A percentile compares a stretch with the other conserved stretches of the same genome.
Conservation (phyloP, 2,113 vertebrate genomes). For the Rynchops niger region DNA sequence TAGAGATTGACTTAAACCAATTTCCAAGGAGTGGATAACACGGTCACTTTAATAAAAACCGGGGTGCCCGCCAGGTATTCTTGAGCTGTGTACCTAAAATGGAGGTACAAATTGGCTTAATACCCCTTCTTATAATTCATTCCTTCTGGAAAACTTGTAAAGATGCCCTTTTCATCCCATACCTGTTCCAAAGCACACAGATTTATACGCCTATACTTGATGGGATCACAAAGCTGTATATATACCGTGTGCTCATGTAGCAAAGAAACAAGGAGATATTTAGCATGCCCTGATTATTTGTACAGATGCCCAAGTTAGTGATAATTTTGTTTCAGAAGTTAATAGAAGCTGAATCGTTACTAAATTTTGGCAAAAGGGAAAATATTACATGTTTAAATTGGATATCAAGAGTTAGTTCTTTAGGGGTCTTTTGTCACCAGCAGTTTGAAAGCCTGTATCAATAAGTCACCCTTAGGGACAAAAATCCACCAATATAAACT, state of each 20-base stretch:
- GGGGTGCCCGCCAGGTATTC: background rate
- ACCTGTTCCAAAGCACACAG: background rate
- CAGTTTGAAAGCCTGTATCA: background rate
- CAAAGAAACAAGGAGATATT: background rate
- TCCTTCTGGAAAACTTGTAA: background rate
- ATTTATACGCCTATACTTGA: background rate
- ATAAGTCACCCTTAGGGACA: background rate
- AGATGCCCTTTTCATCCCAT: background rate
- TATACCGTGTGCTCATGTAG: fast-evolving
- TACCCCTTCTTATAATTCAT: background rate
- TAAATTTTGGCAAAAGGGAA: background rate
- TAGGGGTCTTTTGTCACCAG: background rate
- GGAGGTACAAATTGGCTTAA: background rate
- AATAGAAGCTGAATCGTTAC: background rate
- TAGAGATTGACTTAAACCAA: background rate
- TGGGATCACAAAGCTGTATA: background rate
- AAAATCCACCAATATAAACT: background rate
- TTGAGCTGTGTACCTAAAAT: background rate
- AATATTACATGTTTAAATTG: background rate
- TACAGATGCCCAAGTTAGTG: background rate
- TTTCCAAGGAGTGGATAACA: background rate
- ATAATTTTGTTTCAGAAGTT: background rate
- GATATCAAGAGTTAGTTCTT: background rate
- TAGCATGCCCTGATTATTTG: background rate
- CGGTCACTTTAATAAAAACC: background rate